Evolutionary conservation across 2,797 vertebrate genomes (phyloP).

Genomic region (Sciurus vulgaris): DNA sequence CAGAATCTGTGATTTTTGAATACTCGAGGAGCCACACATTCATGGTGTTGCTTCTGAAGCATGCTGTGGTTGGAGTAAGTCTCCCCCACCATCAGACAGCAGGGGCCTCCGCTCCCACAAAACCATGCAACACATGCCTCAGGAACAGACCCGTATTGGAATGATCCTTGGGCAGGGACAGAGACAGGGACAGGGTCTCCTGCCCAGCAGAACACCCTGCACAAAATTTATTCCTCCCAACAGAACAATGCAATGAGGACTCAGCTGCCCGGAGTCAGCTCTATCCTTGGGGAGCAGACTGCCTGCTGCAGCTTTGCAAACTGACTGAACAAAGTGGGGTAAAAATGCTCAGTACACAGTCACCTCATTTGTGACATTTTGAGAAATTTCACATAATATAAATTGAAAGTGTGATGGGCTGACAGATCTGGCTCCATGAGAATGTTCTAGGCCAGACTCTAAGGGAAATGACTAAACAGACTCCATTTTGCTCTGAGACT

Average conservation of each 20-base stretch:
- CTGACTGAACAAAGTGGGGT: too few relatives aligned
- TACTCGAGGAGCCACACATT: neutral
- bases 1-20: neutral
- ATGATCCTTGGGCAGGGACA: neutral
- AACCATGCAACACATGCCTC: neutral
- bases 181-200: too few relatives aligned
- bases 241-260: rapidly evolving
- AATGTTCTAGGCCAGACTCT: too few relatives aligned
- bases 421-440: too few relatives aligned
- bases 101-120: neutral
- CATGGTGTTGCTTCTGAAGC: neutral
- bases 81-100: too few relatives aligned
- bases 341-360: neutral
- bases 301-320: rapidly evolving
- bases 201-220: too few relatives aligned
- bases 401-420: too few relatives aligned
- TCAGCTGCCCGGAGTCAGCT: neutral
- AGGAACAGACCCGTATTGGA: neutral
- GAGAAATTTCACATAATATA: neutral
- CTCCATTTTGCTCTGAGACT: too few relatives aligned
- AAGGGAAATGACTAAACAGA: too few relatives aligned
- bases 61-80: neutral
- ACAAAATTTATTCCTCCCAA: rapidly evolving
- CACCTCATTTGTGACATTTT: neutral
- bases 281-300: neutral